Conservation (phyloP, 2,797 vertebrate genomes). For the Helarctos malayanus region DNA sequence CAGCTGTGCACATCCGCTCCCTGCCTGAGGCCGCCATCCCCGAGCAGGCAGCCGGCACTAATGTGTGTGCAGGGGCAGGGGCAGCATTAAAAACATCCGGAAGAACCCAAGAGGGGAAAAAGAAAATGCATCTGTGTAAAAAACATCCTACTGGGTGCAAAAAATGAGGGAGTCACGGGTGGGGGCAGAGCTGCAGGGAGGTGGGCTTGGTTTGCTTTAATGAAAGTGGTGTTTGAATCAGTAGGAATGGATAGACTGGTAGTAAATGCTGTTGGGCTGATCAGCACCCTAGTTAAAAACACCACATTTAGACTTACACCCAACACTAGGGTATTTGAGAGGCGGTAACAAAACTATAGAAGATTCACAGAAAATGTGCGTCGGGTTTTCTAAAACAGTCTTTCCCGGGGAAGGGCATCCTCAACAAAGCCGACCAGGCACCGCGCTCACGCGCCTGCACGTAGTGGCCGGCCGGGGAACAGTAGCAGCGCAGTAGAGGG, state of each 20-base stretch:
- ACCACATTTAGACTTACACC: neutral
- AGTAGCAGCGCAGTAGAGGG: neutral
- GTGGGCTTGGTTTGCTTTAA: neutral
- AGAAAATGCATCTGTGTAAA: rapidly evolving
- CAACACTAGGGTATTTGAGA: neutral
- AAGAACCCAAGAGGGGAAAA: neutral
- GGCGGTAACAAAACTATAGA: rapidly evolving
- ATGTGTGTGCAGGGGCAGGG: neutral
- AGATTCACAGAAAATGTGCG: neutral
- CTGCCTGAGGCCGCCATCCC: too few relatives aligned
- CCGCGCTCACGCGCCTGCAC: neutral
- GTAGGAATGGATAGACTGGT: neutral
- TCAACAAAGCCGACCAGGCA: too few relatives aligned
- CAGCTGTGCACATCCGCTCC: neutral
- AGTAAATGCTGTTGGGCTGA: neutral
- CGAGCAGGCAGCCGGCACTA: neutral
- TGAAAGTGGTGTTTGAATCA: neutral
- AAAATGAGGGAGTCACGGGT: neutral
- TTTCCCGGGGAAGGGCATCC: neutral
- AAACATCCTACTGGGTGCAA: rapidly evolving
- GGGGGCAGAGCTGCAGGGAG: too few relatives aligned
- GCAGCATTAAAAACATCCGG: neutral
- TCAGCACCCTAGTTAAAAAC: neutral
- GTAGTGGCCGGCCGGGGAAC: neutral
- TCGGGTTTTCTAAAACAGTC: neutral